Base-by-base conservation (phyloP, 2,888 invertebrate species). In the Strigamia crassipes region DNA sequence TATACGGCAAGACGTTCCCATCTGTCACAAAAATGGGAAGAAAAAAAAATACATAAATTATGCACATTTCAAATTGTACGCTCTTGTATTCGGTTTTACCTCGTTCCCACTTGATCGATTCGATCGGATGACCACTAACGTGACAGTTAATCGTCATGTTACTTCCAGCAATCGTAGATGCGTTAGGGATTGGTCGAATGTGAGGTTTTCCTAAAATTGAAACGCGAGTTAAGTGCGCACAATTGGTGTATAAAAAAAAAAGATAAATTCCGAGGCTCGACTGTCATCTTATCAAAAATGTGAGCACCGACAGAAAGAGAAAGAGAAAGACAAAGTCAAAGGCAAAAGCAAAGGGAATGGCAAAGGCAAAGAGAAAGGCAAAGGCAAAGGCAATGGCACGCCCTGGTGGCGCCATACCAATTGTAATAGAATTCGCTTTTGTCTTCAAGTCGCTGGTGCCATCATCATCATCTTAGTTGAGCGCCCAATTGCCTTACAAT, bases 41-140 rank as follows among this genome's bases (percentile, higher is more conserved):
- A 41, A 21, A 10, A 77, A 10, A 77, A 41, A 79, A 34, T 15
- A 73, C 27, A 9, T 31, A 73, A 51, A 51, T 18, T 6, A 18
- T 51, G 73, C 23, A 13, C 9, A 23, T 23, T 18, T 27, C 13
- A 12, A 31, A 9, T 15, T 31, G 10, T 31, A 13, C 27, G 27
- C 15, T 21, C 27, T 27, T 27, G 23, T 12, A 2, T 73, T 23
- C 6, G 12, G 12, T 13, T 85, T 86, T 85, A 90, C 90, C 92
- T 85, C 93, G 91, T 87, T 93, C 93, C 94, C 94, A 94, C 83
- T 92, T 92, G 86, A 94, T 92, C 86, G 92, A 92, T 86, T 93
- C 92, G 84, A 94, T 93, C 27, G 94, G 94, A 88, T 93, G 94
- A 27, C 94, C 94, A 23, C 94, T 93, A 34, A 94, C 94, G 21